Base-by-base conservation (phyloP, 2,797 vertebrate species). In the Coranthus polyacanthus region DNA sequence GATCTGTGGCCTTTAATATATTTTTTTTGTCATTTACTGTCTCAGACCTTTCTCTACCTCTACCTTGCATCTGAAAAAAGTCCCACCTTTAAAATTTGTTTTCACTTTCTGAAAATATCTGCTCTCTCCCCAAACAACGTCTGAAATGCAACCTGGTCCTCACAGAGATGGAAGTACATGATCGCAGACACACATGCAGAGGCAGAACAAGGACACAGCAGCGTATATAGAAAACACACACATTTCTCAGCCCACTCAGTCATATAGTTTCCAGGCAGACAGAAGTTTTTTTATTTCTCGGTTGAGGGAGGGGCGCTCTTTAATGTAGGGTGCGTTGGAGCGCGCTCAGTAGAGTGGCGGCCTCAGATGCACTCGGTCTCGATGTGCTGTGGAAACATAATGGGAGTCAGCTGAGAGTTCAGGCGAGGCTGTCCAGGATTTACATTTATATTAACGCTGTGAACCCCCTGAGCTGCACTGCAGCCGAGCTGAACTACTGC, bases 391-490 rank as follows among this genome's bases (percentile, higher is more conserved):
- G 75, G 61, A 58, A 73, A 72, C 71, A 66, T 75, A 78, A 76
- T 78, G 77, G 70, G 60, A 72, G 66, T 49, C 69, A 69, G 79
- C 68, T 71, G 74, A 62, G 79, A 55, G 85, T 83, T 85, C 85
- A 87, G 78, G 45, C 51, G 29, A 77, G 85, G 73, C 78, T 59
- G 72, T 80, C 72, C 78, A 53, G 15, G 55, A 86, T 88, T 88
- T 83, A 83, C 84, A 88, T 88, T 86, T 88, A 84, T 78, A 88
- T 85, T 78, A 80, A 72, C 17, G 62, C 68, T 44, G 56, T 57
- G 64, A 17, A 12, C 51, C 66, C 59, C 46, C 46, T 4, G 45
- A 67, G 58, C 74, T 75, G 68, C 68, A 63, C 50, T 83, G 73
- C 73, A 73, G 74, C 79, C 12, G 44, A 49, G 51, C 29, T 47